Evolutionary conservation across 2,797 vertebrate genomes (phyloP).

Genomic region (Phataginus tricuspis): DNA sequence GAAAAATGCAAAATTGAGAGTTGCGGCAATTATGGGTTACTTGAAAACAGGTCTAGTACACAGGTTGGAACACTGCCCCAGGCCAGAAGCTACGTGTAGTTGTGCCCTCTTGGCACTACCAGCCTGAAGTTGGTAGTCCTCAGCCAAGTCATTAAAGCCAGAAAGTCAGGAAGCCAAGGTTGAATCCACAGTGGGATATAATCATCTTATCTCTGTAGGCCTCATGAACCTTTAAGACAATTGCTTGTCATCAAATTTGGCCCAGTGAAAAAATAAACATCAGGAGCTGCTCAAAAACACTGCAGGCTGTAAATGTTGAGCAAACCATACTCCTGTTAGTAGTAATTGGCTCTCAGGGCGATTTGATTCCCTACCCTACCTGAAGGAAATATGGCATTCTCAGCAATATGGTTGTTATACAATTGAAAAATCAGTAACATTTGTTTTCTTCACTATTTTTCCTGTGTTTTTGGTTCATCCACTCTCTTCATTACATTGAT

Average conservation of each 20-base stretch:
- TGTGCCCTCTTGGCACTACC: not conserved
- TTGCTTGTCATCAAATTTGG: not conserved
- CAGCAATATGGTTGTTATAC: not conserved
- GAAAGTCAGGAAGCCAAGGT: not conserved
- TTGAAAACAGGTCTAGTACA: not conserved
- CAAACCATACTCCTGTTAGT: not conserved
- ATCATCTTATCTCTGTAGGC: not conserved
- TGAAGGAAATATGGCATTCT: not conserved
- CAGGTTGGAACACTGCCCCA: not conserved
- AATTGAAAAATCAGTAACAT: not conserved
- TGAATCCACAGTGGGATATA: not conserved
- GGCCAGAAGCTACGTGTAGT: not conserved
- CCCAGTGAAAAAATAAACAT: not conserved
- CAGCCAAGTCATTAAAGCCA: not conserved
- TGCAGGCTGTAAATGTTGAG: not conserved
- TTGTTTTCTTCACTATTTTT: not conserved
- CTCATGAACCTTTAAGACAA: not conserved
- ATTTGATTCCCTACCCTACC: not conserved
- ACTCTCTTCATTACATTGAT: not conserved
- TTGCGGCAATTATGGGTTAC: not conserved
- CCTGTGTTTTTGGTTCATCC: not conserved
- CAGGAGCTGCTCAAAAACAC: not conserved
- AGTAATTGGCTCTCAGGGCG: not conserved
- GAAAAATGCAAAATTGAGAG: not conserved
- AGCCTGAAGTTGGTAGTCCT: not conserved